These are phyloP conservation scores for Scaptomyza parva DNA, from an alignment of 2,888 invertebrate genomes.

Conservation along the genomic window DNA sequence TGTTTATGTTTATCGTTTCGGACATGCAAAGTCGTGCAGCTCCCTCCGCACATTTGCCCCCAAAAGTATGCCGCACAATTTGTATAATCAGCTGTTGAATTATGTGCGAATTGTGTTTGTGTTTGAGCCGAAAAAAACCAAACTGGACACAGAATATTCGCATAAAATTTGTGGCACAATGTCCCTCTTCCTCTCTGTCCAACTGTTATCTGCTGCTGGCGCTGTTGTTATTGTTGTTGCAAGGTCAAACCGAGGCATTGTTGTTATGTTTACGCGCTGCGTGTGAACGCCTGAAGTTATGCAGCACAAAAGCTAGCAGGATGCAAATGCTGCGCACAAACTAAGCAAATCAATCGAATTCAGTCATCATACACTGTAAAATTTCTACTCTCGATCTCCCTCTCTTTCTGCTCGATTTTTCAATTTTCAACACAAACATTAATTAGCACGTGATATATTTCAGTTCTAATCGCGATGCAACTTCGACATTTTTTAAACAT, in stretches of 20 bases:
- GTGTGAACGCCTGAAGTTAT: conserved; percentile 35
- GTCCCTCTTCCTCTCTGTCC: neutral
- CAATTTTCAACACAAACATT: conserved; percentile 72
- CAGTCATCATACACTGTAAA: too few species aligned
- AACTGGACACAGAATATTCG: neutral
- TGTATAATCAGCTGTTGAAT: conserved; percentile 77
- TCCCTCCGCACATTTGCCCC: too few species aligned
- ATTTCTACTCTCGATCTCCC: too few species aligned
- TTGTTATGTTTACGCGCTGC: conserved; percentile 22
- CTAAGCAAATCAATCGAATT: too few species aligned
- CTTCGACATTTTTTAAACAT: conserved; percentile 65
- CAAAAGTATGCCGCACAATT: conserved; percentile 51
- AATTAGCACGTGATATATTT: conserved; percentile 79
- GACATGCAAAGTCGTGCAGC: conserved; percentile 60
- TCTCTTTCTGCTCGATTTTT: conserved; percentile 38
- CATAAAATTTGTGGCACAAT: conserved; percentile 2
- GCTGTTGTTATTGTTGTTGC: conserved; percentile 1
- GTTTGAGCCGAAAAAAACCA: conserved; percentile 3
- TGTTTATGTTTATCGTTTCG: conserved; percentile 77
- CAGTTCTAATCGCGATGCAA: conserved; percentile 61
- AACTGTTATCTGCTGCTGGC: neutral
- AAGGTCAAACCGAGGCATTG: conserved; percentile 40
- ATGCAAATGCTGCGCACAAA: conserved; percentile 38
- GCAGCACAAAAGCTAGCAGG: conserved; percentile 29
- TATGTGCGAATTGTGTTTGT: conserved; percentile 65